Evolutionary conservation across 2,888 invertebrate genomes (phyloP).

Genomic region (Patella ulyssiponensis): DNA sequence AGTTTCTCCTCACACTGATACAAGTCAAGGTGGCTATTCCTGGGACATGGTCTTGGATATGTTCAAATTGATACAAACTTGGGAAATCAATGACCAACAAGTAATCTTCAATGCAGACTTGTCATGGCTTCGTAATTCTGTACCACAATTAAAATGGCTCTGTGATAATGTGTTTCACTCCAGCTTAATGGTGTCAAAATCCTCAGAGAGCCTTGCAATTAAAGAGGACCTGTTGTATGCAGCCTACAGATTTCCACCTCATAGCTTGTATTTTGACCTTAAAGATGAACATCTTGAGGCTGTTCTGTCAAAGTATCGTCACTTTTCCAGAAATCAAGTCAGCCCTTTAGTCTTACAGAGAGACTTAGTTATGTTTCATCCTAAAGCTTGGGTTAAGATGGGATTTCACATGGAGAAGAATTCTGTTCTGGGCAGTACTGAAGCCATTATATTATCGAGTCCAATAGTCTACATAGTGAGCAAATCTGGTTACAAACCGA

Average conservation of each 20-base stretch:
- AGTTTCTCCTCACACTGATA: constrained; percentile 61
- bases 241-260: constrained; percentile 57
- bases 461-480: constrained; percentile 59
- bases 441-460: constrained; percentile 54
- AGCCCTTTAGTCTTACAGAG: constrained; percentile 49
- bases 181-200: constrained; percentile 54
- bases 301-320: constrained; percentile 48
- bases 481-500: constrained; percentile 55
- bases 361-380: constrained; percentile 56
- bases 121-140: constrained; percentile 59
- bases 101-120: constrained; percentile 61
- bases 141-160: constrained; percentile 67
- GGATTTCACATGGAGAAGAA: constrained; percentile 60
- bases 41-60: constrained; percentile 68
- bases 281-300: constrained; percentile 45
- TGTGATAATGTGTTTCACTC: constrained; percentile 56
- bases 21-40: constrained; percentile 58
- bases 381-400: constrained; percentile 64
- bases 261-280: constrained; percentile 57
- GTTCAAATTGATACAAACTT: constrained; percentile 59
- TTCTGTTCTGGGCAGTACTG: constrained; percentile 60
- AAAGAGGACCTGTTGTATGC: constrained; percentile 58
- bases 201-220: constrained; percentile 43
- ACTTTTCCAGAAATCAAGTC: constrained; percentile 51
- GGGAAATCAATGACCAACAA: constrained; percentile 53